These are phyloP conservation scores for Heliconius sara DNA, from an alignment of 2,888 invertebrate species.

Conservation along the genomic window DNA sequence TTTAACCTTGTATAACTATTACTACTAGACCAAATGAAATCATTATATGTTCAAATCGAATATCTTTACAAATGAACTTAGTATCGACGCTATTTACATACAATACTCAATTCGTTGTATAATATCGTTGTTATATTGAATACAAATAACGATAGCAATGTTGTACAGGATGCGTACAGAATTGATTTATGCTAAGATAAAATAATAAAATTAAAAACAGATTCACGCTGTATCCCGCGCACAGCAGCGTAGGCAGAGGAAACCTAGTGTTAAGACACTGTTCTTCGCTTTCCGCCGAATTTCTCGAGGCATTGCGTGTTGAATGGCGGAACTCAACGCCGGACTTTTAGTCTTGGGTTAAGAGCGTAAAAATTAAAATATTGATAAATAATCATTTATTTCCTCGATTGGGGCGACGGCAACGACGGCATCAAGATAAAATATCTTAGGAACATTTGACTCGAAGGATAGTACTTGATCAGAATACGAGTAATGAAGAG, in stretches of 20 bases:
- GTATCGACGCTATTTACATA: constrained; percentile 40
- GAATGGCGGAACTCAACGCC: too few relatives aligned
- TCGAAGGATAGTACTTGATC: constrained; percentile 15
- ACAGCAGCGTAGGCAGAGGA: too few relatives aligned
- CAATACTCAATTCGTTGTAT: constrained; percentile 40
- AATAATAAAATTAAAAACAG: constrained; percentile 9
- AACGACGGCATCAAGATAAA: constrained; percentile 8
- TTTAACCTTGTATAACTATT: neutral
- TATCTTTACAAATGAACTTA: constrained; percentile 30
- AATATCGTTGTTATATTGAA: constrained; percentile 36
- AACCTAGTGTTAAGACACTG: too few relatives aligned
- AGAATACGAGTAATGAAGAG: constrained; percentile 17
- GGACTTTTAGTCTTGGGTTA: too few relatives aligned
- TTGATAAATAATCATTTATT: too few relatives aligned
- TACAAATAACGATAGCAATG: constrained; percentile 33
- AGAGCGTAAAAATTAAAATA: too few relatives aligned
- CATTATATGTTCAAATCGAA: neutral
- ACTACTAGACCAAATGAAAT: constrained; percentile 2
- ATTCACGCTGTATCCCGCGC: too few relatives aligned
- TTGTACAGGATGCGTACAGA: constrained; percentile 33
- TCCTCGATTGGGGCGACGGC: too few relatives aligned
- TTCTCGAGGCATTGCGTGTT: too few relatives aligned
- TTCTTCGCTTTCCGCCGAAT: too few relatives aligned
- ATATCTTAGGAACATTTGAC: constrained; percentile 30
- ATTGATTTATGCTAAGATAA: constrained; percentile 40